Evolutionary conservation across 2,888 invertebrate genomes (phyloP).

Genomic region (Vandiemenella viatica): DNA sequence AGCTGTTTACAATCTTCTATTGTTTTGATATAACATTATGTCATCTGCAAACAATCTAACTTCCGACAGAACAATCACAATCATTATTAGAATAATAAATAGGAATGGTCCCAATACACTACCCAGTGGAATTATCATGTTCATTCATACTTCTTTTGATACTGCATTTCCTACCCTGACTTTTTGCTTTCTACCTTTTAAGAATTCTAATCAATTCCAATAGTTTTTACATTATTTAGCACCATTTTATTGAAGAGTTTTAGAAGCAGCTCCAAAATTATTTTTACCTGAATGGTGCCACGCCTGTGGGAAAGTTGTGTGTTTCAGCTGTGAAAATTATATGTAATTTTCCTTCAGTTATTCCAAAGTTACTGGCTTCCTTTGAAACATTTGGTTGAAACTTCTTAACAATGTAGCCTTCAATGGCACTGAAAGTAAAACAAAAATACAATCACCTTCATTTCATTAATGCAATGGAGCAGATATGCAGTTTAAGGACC

Average conservation of each 20-base stretch:
- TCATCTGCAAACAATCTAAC: too few relatives aligned
- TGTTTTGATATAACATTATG: too few relatives aligned
- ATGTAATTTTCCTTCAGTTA: slow-evolving; percentile 50
- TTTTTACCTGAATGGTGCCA: slow-evolving; percentile 67
- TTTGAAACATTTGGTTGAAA: slow-evolving; percentile 54
- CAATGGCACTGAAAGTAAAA: slow-evolving; percentile 55
- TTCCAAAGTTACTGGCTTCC: slow-evolving; percentile 39
- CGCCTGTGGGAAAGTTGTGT: slow-evolving; percentile 95
- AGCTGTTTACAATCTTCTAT: too few relatives aligned
- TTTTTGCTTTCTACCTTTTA: too few relatives aligned
- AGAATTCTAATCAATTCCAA: slow-evolving; percentile 2
- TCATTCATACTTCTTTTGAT: too few relatives aligned
- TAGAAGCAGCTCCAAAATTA: too few relatives aligned
- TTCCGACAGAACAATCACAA: too few relatives aligned
- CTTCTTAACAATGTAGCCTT: slow-evolving; percentile 57
- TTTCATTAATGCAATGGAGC: not conserved
- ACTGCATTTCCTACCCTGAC: too few relatives aligned
- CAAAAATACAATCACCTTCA: not conserved
- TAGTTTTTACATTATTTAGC: not conserved
- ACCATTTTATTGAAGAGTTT: not conserved
- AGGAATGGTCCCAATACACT: too few relatives aligned
- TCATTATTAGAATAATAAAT: too few relatives aligned
- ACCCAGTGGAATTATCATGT: too few relatives aligned
- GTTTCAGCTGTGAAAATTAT: slow-evolving; percentile 97
- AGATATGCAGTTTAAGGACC: too few relatives aligned